These are phyloP conservation scores for Drosophila nigromelanica DNA, from an alignment of 1,140 invertebrate genomes.

Conservation along the genomic window DNA sequence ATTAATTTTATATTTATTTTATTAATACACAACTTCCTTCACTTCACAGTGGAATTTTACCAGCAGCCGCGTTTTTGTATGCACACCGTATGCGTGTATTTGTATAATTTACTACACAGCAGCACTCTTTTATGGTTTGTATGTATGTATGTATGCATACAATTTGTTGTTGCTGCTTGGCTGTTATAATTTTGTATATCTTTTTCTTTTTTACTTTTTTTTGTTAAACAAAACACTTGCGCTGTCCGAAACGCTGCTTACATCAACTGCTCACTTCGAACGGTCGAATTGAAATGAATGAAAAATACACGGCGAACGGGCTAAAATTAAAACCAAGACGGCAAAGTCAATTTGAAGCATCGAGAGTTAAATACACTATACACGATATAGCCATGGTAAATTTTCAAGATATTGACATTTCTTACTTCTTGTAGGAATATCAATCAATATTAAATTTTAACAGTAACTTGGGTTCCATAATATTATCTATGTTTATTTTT, in stretches of 20 bases:
- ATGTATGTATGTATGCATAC: conserved; percentile 43
- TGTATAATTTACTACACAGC: conserved; percentile 63
- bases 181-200: conserved; percentile 43
- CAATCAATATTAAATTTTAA: too few species aligned
- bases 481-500: not conserved
- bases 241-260: conserved; percentile 50
- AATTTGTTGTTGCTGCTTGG: conserved; percentile 69
- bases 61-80: conserved; percentile 59
- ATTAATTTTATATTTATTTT: conserved; percentile 66
- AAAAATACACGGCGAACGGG: conserved; percentile 57
- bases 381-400: not conserved
- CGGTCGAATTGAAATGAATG: conserved; percentile 82
- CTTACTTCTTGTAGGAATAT: too few species aligned
- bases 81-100: conserved; percentile 42
- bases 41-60: conserved; percentile 77
- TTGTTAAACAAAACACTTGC: conserved; percentile 52
- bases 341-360: not conserved
- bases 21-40: conserved; percentile 76
- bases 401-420: not conserved
- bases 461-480: too few species aligned
- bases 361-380: conserved; percentile 20
- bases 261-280: conserved; percentile 52
- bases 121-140: conserved; percentile 34
- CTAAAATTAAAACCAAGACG: conserved; percentile 59
- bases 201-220: conserved; percentile 45